phyloP scores from a whole-genome alignment of 1,140 invertebrate species.

The Heliconius hewitsoni region DNA sequence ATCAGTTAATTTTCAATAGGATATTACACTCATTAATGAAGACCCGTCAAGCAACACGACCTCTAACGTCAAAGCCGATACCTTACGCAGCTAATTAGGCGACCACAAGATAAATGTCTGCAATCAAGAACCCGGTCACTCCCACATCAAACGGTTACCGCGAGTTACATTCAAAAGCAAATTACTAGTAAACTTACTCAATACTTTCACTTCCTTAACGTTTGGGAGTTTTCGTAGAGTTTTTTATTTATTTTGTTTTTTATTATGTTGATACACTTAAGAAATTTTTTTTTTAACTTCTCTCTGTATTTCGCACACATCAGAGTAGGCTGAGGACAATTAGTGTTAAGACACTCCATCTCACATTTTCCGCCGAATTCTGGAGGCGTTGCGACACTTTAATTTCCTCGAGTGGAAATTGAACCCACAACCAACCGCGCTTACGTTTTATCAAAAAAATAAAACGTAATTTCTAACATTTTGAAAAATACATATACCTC shows the following conservation, averaged over 20 bases:
- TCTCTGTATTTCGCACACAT: too few species aligned
- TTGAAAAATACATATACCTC: neutral
- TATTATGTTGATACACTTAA: neutral
- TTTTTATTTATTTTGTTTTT: neutral
- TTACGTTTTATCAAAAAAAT: too few species aligned
- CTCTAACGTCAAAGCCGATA: slow-evolving; percentile 7
- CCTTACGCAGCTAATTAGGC: slow-evolving; percentile 58
- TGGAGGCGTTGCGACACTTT: too few species aligned
- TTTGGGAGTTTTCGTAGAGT: neutral
- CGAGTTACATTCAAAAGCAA: slow-evolving; percentile 44
- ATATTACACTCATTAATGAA: neutral
- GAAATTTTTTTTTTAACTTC: neutral
- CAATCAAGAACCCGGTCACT: slow-evolving; percentile 58
- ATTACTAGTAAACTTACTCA: slow-evolving; percentile 45
- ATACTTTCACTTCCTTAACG: neutral
- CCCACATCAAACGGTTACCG: slow-evolving; percentile 36
- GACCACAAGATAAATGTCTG: slow-evolving; percentile 68
- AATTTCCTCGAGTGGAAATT: too few species aligned
- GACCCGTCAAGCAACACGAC: neutral
- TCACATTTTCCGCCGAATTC: too few species aligned
- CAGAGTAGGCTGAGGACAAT: too few species aligned
- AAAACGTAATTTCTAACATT: too few species aligned
- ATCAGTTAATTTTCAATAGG: neutral
- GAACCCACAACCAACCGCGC: too few species aligned
- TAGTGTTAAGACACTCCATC: too few species aligned